These are phyloP conservation scores for Halichoerus grypus DNA, from an alignment of 2,113 vertebrate genomes.

Conservation along the genomic window DNA sequence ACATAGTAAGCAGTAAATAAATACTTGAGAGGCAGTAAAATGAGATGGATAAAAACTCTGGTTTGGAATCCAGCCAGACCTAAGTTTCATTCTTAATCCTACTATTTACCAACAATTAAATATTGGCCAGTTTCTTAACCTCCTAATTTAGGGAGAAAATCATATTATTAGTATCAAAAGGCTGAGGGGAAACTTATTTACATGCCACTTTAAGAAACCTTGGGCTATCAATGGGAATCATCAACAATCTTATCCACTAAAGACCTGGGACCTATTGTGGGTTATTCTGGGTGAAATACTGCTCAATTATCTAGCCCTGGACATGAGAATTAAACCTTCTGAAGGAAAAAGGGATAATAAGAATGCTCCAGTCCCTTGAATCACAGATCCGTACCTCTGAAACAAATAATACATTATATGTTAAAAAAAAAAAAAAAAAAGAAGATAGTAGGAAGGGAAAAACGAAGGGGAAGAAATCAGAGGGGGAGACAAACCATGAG, in stretches of 20 bases:
- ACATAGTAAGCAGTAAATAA: neutral
- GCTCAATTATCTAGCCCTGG: neutral
- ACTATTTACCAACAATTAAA: neutral
- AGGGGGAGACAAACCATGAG: too few species aligned
- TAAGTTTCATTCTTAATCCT: neutral
- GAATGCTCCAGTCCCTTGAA: neutral
- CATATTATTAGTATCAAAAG: neutral
- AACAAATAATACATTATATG: too few species aligned
- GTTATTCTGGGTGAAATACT: neutral
- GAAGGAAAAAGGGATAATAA: neutral
- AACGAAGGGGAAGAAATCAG: too few species aligned
- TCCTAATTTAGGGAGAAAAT: neutral
- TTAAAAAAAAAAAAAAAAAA: too few species aligned
- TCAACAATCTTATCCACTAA: neutral
- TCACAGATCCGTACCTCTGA: too few species aligned
- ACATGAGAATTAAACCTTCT: neutral
- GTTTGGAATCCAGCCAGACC: neutral
- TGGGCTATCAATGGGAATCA: neutral
- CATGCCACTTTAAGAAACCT: neutral
- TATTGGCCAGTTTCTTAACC: neutral
- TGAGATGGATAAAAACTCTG: neutral
- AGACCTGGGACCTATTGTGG: neutral
- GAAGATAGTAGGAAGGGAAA: too few species aligned
- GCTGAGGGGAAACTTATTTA: neutral
- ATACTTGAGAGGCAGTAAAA: neutral